Percentiles rank a stretch among this genome's conserved stretches.
Evolutionary conservation across 2,113 vertebrate species (phyloP).

Genomic region (Rhinolophus sinicus): DNA sequence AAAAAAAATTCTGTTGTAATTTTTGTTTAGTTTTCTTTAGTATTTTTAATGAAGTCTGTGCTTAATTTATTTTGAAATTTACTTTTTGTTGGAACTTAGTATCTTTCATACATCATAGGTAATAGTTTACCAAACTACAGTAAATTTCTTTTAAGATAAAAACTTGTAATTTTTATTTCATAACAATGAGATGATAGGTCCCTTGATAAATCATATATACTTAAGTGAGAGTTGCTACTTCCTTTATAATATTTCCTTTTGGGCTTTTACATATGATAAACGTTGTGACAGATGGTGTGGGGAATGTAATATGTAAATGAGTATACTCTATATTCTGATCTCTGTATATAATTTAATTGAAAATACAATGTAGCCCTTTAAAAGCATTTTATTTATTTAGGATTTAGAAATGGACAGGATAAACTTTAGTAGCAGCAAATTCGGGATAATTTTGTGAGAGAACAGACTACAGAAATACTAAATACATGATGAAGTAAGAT

Average conservation of each 20-base stretch:
- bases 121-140: background rate
- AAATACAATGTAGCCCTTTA: slow-evolving; percentile 33
- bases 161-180: background rate
- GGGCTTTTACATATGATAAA: slow-evolving; percentile 1
- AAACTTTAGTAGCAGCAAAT: slow-evolving; percentile 34
- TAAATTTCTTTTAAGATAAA: slow-evolving; percentile 30
- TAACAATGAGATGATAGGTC: background rate
- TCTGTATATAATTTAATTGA: slow-evolving; percentile 9
- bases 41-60: slow-evolving; percentile 10
- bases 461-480: slow-evolving; percentile 26
- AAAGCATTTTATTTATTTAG: slow-evolving; percentile 24
- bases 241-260: background rate
- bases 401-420: slow-evolving; percentile 38
- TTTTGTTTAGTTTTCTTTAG: slow-evolving; percentile 50
- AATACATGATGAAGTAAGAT: background rate
- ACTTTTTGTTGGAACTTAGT: slow-evolving; percentile 32
- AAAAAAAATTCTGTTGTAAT: background rate
- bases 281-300: background rate
- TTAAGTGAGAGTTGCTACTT: background rate
- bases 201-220: background rate
- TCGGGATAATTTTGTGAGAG: slow-evolving; percentile 35
- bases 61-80: slow-evolving; percentile 49
- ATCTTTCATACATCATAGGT: slow-evolving; percentile 7
- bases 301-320: background rate
- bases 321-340: background rate